Percentiles rank a stretch among this genome's conserved stretches.
These are phyloP conservation scores for Xenentodon cancila DNA, from an alignment of 2,797 vertebrate species.

Conservation along the genomic window DNA sequence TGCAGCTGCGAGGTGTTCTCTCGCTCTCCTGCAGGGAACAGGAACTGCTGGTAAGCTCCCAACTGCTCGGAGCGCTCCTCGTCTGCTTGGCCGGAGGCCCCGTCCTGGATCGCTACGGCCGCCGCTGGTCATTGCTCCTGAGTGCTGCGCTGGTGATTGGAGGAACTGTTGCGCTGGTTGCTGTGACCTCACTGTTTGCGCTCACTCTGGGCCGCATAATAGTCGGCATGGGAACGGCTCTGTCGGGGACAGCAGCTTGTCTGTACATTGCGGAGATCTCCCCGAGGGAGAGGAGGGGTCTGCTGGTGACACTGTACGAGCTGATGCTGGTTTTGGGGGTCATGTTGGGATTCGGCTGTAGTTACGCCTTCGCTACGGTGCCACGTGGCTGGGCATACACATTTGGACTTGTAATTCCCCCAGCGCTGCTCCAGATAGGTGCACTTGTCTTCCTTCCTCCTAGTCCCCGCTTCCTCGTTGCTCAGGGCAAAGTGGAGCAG, in stretches of 20 bases:
- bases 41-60: slow-evolving; percentile 91
- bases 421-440: slow-evolving; percentile 87
- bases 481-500: slow-evolving; percentile 84
- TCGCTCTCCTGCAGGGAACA: slow-evolving; percentile 89
- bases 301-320: slow-evolving; percentile 92
- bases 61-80: slow-evolving; percentile 90
- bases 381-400: slow-evolving; percentile 91
- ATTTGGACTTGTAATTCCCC: slow-evolving; percentile 89
- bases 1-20: slow-evolving; percentile 88
- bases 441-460: slow-evolving; percentile 90
- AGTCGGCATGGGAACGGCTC: slow-evolving; percentile 89
- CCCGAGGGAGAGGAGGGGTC: slow-evolving; percentile 88
- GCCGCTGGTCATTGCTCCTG: slow-evolving; percentile 87
- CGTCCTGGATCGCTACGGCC: slow-evolving; percentile 91
- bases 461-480: slow-evolving; percentile 93
- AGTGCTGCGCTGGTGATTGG: slow-evolving; percentile 85
- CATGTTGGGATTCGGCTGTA: slow-evolving; percentile 92
- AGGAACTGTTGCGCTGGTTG: slow-evolving; percentile 84
- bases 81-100: slow-evolving; percentile 89
- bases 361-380: slow-evolving; percentile 86
- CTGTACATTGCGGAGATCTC: slow-evolving; percentile 96
- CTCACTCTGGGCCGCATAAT: slow-evolving; percentile 86
- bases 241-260: slow-evolving; percentile 91
- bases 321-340: slow-evolving; percentile 93
- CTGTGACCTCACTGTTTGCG: slow-evolving; percentile 80